phyloP scores from a whole-genome alignment of 2,113 vertebrate species.

The Vidua chalybeata region DNA sequence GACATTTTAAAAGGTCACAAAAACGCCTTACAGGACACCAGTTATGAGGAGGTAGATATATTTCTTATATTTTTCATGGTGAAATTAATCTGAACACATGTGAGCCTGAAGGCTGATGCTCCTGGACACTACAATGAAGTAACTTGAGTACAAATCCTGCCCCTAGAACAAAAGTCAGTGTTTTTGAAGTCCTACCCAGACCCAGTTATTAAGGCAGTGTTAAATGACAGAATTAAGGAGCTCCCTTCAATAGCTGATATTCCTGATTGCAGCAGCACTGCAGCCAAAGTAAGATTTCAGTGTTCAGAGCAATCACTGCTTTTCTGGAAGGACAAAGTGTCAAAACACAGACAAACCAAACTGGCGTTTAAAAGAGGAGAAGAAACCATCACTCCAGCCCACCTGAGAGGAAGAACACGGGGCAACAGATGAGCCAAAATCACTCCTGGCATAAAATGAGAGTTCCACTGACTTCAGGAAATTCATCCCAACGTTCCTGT shows the following conservation, averaged over 20 bases:
- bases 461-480: background rate
- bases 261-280: background rate
- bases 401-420: background rate
- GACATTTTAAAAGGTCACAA: background rate
- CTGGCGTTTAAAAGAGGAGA: background rate
- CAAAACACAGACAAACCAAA: background rate
- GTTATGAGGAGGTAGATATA: background rate
- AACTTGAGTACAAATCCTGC: background rate
- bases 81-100: background rate
- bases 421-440: slow-evolving; percentile 5
- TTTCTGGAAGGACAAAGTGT: background rate
- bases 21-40: background rate
- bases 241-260: background rate
- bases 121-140: background rate
- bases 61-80: background rate
- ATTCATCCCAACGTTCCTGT: background rate
- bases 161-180: background rate
- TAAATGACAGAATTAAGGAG: background rate
- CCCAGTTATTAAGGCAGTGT: background rate
- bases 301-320: background rate
- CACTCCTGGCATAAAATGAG: background rate
- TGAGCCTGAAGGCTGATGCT: background rate
- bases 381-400: background rate
- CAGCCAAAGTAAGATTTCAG: background rate
- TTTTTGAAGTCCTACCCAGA: background rate